Conservation (phyloP, 1,140 invertebrate species). For the Littorina saxatilis region DNA sequence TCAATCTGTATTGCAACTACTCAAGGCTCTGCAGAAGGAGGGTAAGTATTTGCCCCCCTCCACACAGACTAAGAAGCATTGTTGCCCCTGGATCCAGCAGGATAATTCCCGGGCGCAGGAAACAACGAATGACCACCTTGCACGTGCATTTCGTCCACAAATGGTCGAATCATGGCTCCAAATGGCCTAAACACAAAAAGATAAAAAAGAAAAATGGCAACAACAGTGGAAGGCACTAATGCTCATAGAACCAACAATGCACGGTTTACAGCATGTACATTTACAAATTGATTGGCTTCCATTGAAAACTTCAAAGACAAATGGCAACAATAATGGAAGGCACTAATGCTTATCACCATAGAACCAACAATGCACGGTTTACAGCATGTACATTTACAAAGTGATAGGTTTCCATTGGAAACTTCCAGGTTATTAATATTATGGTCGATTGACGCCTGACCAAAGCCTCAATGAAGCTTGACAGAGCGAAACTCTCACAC, state of each 20-base stretch:
- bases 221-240: background rate
- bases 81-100: background rate
- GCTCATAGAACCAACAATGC: background rate
- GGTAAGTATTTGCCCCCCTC: too few relatives aligned
- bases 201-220: background rate
- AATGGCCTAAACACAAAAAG: constrained; percentile 61
- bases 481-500: background rate
- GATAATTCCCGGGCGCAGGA: constrained; percentile 14
- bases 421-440: too few relatives aligned
- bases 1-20: too few relatives aligned
- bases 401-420: background rate
- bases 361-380: background rate
- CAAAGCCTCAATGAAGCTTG: too few relatives aligned
- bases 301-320: background rate
- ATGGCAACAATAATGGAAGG: background rate
- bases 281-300: background rate
- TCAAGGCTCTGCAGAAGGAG: too few relatives aligned
- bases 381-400: background rate
- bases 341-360: too few relatives aligned
- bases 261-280: background rate
- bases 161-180: constrained; percentile 71
- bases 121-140: constrained; percentile 67
- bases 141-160: constrained; percentile 70
- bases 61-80: too few relatives aligned
- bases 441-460: too few relatives aligned